Percentiles rank a stretch among this genome's conserved stretches.
Conservation (phyloP, 2,888 invertebrate species). For the Phengaris alcon region DNA sequence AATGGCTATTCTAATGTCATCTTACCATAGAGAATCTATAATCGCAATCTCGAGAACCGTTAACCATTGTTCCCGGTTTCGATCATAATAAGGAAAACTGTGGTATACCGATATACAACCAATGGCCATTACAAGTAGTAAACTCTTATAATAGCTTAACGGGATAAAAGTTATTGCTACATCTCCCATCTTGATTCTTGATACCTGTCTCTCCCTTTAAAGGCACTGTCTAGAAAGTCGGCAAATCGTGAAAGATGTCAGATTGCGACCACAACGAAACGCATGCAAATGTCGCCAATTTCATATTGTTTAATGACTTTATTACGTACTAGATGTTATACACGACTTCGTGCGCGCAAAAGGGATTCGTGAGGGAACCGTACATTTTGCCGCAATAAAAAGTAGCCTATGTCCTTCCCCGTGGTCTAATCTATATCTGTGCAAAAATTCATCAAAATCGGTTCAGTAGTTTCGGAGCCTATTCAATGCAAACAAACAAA, state of each 20-base stretch:
- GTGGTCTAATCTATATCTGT: no score
- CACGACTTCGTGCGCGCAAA: no score
- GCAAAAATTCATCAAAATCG: no score
- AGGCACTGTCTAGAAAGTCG: constrained; percentile 56
- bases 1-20: constrained; percentile 24
- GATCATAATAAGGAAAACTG: constrained; percentile 15
- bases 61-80: constrained; percentile 25
- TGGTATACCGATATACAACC: constrained; percentile 13
- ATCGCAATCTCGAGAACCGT: constrained; percentile 18
- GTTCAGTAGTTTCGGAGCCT: no score
- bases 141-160: constrained; percentile 11
- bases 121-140: not conserved
- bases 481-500: no score
- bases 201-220: constrained; percentile 51
- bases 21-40: constrained; percentile 13
- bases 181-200: constrained; percentile 20
- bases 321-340: no score
- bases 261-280: constrained; percentile 59
- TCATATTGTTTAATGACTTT: constrained; percentile 8
- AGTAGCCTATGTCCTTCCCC: no score
- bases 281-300: constrained; percentile 35
- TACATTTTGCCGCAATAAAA: no score
- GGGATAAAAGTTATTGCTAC: constrained; percentile 22
- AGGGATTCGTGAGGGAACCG: no score
- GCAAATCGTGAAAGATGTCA: constrained; percentile 64